Evolutionary conservation across 2,888 invertebrate genomes (phyloP).

Genomic region (Drosophila suboccidentalis): DNA sequence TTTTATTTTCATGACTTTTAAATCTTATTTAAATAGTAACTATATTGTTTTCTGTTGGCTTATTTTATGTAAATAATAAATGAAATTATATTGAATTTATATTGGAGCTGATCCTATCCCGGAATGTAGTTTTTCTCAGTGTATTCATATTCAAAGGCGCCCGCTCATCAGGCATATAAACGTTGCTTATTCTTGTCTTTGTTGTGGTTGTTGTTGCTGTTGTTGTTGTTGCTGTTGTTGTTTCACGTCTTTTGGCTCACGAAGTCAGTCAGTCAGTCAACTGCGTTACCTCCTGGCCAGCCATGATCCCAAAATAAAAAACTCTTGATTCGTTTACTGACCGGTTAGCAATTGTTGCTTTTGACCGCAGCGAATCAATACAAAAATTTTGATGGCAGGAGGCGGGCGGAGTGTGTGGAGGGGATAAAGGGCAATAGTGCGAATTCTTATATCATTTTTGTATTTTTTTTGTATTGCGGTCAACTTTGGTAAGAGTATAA

Average conservation of each 20-base stretch:
- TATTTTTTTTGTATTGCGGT: conserved; percentile 48
- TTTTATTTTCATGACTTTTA: too few relatives aligned
- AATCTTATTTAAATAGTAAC: too few relatives aligned
- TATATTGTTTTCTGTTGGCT: too few relatives aligned
- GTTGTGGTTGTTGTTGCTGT: conserved; percentile 12
- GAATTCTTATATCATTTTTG: conserved; percentile 41
- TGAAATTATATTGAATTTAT: too few relatives aligned
- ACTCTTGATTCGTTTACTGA: conserved; percentile 73
- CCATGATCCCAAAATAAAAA: conserved; percentile 52
- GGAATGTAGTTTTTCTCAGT: too few relatives aligned
- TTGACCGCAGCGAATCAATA: conserved; percentile 61
- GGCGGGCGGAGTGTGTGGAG: not conserved
- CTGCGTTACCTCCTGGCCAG: conserved; percentile 58
- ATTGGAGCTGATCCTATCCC: too few relatives aligned
- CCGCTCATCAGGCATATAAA: conserved; percentile 82
- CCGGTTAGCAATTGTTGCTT: conserved; percentile 69
- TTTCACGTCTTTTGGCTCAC: conserved; percentile 77
- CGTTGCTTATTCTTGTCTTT: conserved; percentile 54
- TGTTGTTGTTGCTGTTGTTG: conserved; percentile 39
- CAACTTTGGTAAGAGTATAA: conserved; percentile 19
- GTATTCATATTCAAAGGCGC: not conserved
- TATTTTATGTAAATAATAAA: too few relatives aligned
- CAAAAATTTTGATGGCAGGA: not conserved
- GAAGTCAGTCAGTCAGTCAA: conserved; percentile 59
- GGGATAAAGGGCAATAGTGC: conserved; percentile 51